Evolutionary conservation across 2,888 invertebrate species (phyloP), one percentile per base, ranked within the genome.

Genomic region (Graphium colonna): DNA sequence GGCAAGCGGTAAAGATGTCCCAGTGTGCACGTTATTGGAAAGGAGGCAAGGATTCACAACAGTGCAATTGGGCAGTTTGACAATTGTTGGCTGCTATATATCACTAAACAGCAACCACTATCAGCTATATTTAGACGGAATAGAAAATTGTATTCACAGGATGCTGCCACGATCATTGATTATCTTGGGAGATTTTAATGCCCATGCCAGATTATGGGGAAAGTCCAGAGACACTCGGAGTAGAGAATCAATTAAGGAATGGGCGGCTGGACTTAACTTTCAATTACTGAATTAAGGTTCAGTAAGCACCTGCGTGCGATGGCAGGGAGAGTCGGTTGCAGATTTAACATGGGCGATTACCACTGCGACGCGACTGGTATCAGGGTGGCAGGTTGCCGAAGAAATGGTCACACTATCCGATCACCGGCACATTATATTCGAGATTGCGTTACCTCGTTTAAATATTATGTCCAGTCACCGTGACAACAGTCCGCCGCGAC

Each of bases 271-370:
- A 13, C 16, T 55, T 10, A 54, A 55, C 13, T 58, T 58, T 28
- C 42, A 43, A 16, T 48, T 59, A 3, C 0, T 55, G 5, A 57
- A 58, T 26, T 36, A 16, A 12, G 57, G 59, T 7, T 50, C 56
- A 1, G 47, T 49, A n/a, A 58, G 54, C 12, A 61, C 59, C 5
- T 62, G 60, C 40, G 58, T 61, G 21, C 54, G 60, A 5, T 64
- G 60, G 60, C 60, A 62, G 46, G 60, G 62, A 5, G 60, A 59
- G 52, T 63, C 61, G 7, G 42, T 61, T 12, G 60, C 60, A 7
- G 61, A 63, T 26, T 42, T 59, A 1, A 46, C 57, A 15, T 58
- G 55, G 52, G 58, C 56, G 2, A 55, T 43, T 44, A 46, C 53
- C 16, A 10, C 31, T 41, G 48, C 48, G 28, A 16, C 40, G 16